Evolutionary conservation across 2,888 invertebrate species (phyloP), one percentile per base, ranked within the genome.

Genomic region (Ypsolopha sequella): DNA sequence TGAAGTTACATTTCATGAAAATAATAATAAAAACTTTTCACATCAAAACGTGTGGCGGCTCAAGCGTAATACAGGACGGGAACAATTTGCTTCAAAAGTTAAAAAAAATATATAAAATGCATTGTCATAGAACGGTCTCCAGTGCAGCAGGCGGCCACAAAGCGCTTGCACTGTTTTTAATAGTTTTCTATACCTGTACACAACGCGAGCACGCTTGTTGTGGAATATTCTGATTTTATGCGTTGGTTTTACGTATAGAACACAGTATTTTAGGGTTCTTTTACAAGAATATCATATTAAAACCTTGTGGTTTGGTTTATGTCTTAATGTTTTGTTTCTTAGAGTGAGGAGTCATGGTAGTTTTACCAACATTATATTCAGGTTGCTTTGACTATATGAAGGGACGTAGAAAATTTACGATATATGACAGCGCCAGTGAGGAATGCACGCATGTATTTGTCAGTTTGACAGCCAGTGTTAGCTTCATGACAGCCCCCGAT

Each of bases 111-210:
- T 11, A 14, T 47, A 47, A 47, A 47, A 36, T 47, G 47, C 47
- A 38, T 9, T 36, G 47, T 47, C 9, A 14, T 6, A 47, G 14
- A 47, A 47, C 36, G 36, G 14, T 13, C 14, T n/a, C 11, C 13
- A 36, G 11, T 13, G 36, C 47, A 36, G 36, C 36, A 35, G 36
- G 47, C 13, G 13, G 47, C 36, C 36, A 47, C 47, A 35, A 47
- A 47, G 36, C 11, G 47, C 47, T 36, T 36, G 47, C 47, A 47
- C 36, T 36, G 47, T 47, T 47, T 47, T 47, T 47, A 47, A 47
- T 47, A 36, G 47, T 47, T 36, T 36, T 46, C 47, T 36, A 47
- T 47, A 47, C 47, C 47, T 36, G 36, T 36, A 14, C 14, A 24
- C 43, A 13, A 13, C 11, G 13, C 9, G 47, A 4, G 36, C 11